These are phyloP conservation scores for Dermatophagoides farinae DNA, from an alignment of 1,140 invertebrate genomes.

Conservation along the genomic window DNA sequence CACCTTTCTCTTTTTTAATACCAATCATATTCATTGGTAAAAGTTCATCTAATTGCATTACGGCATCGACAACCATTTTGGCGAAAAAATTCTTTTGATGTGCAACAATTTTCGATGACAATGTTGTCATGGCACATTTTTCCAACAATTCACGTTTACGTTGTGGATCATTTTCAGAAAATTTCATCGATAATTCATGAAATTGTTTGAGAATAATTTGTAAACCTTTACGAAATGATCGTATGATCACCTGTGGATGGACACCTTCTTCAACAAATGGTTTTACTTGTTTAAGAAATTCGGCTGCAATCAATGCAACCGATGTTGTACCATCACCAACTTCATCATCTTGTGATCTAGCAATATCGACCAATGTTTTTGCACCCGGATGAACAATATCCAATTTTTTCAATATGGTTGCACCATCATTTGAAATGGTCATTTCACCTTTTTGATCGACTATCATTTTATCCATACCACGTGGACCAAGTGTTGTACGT, in stretches of 20 bases:
- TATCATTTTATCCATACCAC: constrained; percentile 98
- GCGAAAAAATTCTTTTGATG: constrained; percentile 90
- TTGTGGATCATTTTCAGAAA: constrained; percentile 30
- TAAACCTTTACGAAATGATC: constrained; percentile 58
- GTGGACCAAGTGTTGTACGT: constrained; percentile 84
- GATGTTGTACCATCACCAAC: constrained; percentile 96
- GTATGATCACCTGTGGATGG: constrained; percentile 77
- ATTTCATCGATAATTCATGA: constrained; percentile 56
- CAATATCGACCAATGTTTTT: constrained; percentile 92
- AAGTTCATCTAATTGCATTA: constrained; percentile 73
- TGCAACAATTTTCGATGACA: constrained; percentile 89
- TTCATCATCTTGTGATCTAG: constrained; percentile 97
- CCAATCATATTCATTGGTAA: constrained; percentile 97
- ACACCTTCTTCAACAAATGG: constrained; percentile 90
- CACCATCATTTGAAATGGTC: constrained; percentile 98
- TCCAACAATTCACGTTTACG: constrained; percentile 54
- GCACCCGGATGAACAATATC: constrained; percentile 96
- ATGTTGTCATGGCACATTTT: constrained; percentile 86
- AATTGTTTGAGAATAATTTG: constrained; percentile 63
- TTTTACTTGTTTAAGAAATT: constrained; percentile 86
- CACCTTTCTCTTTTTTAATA: constrained; percentile 93
- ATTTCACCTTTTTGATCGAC: constrained; percentile 46
- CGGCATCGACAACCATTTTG: constrained; percentile 91
- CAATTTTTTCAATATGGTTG: constrained; percentile 90
- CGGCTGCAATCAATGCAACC: constrained; percentile 81